These are phyloP conservation scores for Apteryx mantelli DNA, from an alignment of 2,113 vertebrate species.

Conservation along the genomic window DNA sequence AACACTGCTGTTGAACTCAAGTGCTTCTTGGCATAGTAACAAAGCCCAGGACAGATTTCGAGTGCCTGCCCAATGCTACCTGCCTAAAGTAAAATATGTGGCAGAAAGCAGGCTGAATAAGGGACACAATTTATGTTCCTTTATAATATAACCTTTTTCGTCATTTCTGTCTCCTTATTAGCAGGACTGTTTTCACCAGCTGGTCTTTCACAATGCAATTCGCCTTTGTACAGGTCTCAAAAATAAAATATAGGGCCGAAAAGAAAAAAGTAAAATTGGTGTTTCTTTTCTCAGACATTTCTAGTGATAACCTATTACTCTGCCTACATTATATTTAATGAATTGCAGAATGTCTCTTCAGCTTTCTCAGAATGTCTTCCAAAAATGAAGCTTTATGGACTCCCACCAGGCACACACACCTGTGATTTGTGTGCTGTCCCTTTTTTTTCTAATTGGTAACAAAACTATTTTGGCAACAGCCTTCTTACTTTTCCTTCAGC, in stretches of 20 bases:
- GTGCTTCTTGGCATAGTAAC: background rate
- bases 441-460: background rate
- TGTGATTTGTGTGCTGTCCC: slow-evolving; percentile 23
- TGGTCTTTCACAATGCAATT: background rate
- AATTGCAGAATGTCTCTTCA: slow-evolving; percentile 4
- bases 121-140: background rate
- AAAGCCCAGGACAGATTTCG: background rate
- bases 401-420: background rate
- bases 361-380: slow-evolving; percentile 39
- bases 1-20: slow-evolving; percentile 3
- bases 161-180: background rate
- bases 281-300: background rate
- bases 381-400: slow-evolving; percentile 39
- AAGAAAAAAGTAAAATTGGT: background rate
- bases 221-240: background rate
- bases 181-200: background rate
- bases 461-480: slow-evolving; percentile 29
- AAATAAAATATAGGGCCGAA: background rate
- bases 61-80: background rate
- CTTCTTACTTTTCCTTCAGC: background rate
- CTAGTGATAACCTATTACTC: slow-evolving; percentile 19
- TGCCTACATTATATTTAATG: slow-evolving; percentile 35
- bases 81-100: background rate
- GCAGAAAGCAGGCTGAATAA: background rate
- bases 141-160: background rate